A percentile compares a stretch with the other conserved stretches of the same genome.
phyloP scores from a whole-genome alignment of 2,797 vertebrate species.

The Galagoides demidoff region DNA sequence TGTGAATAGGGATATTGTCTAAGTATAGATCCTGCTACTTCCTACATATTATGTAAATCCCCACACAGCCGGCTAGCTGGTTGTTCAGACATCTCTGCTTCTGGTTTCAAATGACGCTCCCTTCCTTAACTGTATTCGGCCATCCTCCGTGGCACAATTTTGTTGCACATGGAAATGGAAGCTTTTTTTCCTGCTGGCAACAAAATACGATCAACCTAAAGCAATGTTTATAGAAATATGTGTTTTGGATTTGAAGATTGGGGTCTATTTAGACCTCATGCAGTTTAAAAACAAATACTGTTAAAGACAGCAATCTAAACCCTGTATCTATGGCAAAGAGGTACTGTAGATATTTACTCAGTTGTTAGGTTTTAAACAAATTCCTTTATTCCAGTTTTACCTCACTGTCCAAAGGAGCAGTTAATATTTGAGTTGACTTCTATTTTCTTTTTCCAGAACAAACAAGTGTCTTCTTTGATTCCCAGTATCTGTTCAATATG shows the following conservation, averaged over 20 bases:
- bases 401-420: not conserved
- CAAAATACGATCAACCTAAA: conserved; percentile 69
- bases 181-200: conserved; percentile 60
- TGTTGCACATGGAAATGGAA: conserved; percentile 34
- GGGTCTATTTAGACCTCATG: conserved; percentile 63
- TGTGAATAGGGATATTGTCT: not conserved
- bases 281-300: conserved; percentile 67
- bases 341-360: not conserved
- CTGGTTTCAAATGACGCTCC: conserved; percentile 10
- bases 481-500: not conserved
- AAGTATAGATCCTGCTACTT: not conserved
- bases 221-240: conserved; percentile 63
- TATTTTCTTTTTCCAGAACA: conserved; percentile 36
- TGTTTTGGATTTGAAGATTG: conserved; percentile 67
- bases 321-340: not conserved
- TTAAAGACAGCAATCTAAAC: conserved; percentile 56
- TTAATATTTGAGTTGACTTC: conserved; percentile 9
- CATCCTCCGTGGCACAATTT: not conserved
- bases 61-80: not conserved
- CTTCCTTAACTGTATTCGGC: conserved; percentile 56
- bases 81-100: not conserved
- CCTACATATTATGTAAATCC: not conserved
- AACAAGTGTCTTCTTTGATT: not conserved
- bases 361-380: conserved; percentile 52
- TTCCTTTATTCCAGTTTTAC: not conserved